Base-by-base conservation (phyloP, 2,797 vertebrate genomes). In the Fistularia tabacaria region DNA sequence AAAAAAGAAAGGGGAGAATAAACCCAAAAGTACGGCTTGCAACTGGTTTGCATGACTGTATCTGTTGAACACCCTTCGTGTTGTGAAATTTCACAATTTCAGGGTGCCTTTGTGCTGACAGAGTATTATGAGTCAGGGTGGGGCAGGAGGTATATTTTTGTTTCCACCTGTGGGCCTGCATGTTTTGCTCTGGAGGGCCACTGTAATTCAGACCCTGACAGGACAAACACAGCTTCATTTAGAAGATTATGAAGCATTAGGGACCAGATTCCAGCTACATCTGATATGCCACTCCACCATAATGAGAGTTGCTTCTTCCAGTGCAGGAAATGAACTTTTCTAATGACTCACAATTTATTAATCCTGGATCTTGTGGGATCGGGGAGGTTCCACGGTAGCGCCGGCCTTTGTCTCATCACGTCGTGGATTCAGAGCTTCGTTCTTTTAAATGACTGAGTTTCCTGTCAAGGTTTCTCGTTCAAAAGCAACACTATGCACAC, bases 111-210 rank as follows among this genome's bases (percentile, higher is more conserved):
- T 40, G 39, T 53, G 51, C 65, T 73, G 72, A 62, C 73, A 76
- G 69, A 68, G 54, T 76, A 64, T 78, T 59, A 47, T 73, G 69
- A 75, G 66, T 66, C 62, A 44, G 80, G 78, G 82, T 81, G 85
- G 64, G 75, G 73, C 48, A n/a, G 48, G 66, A 81, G 54, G 51
- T 76, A 47, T 84, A 73, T 79, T 83, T 85, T 65, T 66, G 62
- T 84, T 87, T 85, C 85, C 82, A 80, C 76, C 77, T 84, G 76
- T 78, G 51, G 52, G 57, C 69, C 55, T 47, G 48, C 44, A 43
- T 48, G 51, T 67, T 80, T 69, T 42, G 7, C 58, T 60, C 45
- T 59, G 73, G 58, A 59, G 43, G 60, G 71, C 66, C 15, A 15
- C 75, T 79, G 76, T 66, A 64, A 76, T 72, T 74, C 68, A 51